Percentiles rank a stretch among this genome's conserved stretches.
Conservation (phyloP, 2,797 vertebrate species). For the Megalops cyprinoides region DNA sequence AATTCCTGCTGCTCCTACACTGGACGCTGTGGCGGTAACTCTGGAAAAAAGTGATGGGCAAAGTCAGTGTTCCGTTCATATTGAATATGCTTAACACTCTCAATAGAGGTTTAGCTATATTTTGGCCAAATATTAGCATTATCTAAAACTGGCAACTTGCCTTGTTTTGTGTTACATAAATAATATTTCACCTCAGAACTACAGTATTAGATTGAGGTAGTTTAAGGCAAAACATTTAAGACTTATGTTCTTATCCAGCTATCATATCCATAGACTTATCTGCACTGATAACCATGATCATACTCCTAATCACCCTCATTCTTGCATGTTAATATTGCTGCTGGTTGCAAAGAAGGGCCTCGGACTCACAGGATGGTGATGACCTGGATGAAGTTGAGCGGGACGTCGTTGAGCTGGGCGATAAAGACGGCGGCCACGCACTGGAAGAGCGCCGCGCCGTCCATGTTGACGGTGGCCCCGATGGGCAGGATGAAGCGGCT, state of each 20-base stretch:
- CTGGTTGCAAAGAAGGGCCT: too few species aligned
- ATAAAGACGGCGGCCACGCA: conserved; percentile 89
- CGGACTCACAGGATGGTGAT: conserved; percentile 89
- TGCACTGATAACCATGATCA: too few species aligned
- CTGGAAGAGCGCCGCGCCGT: conserved; percentile 89
- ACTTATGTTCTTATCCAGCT: too few species aligned
- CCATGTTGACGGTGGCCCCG: conserved; percentile 91
- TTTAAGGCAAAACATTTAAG: too few species aligned
- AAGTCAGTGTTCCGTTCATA: conserved; percentile 8
- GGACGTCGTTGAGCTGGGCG: conserved; percentile 77
- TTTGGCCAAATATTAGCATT: neutral
- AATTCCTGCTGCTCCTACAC: conserved; percentile 89
- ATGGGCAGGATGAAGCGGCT: conserved; percentile 91
- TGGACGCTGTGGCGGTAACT: conserved; percentile 88
- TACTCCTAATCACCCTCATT: too few species aligned
- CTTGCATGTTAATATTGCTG: too few species aligned
- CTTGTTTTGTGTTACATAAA: neutral
- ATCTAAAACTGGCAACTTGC: neutral
- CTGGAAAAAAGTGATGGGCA: conserved; percentile 56
- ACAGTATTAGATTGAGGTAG: neutral
- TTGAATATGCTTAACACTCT: neutral
- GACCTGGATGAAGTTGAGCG: conserved; percentile 84
- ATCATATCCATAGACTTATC: too few species aligned
- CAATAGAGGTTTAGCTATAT: neutral
- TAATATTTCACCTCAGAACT: neutral